Evolutionary conservation across 2,113 vertebrate genomes (phyloP).

Genomic region (Orycteropus afer): DNA sequence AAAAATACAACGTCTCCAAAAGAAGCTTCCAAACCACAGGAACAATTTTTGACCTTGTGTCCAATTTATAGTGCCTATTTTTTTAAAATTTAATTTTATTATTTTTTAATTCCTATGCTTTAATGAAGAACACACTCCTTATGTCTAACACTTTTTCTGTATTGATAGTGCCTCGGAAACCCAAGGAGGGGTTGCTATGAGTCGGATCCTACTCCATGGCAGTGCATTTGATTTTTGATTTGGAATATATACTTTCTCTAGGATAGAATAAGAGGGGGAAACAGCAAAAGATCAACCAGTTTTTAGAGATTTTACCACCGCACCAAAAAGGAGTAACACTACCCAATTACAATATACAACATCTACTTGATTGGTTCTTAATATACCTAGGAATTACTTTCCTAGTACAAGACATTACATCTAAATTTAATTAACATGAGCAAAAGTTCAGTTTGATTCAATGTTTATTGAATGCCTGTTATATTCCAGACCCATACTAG

Average conservation of each 20-base stretch:
- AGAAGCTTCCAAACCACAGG: slow-evolving; percentile 73
- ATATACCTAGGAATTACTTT: background rate
- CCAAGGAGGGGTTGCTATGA: too few relatives aligned
- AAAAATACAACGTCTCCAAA: slow-evolving; percentile 56
- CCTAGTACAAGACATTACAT: background rate
- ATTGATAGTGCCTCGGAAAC: too few relatives aligned
- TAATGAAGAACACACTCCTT: background rate
- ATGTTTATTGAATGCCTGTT: background rate
- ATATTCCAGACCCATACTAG: background rate
- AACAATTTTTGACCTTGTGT: slow-evolving; percentile 28
- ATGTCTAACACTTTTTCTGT: background rate
- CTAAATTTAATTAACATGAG: slow-evolving; percentile 19
- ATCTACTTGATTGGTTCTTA: background rate
- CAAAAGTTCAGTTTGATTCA: background rate
- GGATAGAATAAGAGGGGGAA: background rate
- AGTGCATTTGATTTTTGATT: too few relatives aligned
- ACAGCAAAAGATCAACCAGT: background rate
- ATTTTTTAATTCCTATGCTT: background rate
- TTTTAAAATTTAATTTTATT: background rate
- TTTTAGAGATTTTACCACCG: background rate
- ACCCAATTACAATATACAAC: background rate
- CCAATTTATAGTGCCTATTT: background rate
- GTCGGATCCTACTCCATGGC: too few relatives aligned
- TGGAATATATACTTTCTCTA: background rate
- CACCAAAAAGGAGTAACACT: background rate